These are phyloP conservation scores for Brachyhypopomus occidentalis DNA, from an alignment of 2,113 vertebrate genomes.

Conservation along the genomic window DNA sequence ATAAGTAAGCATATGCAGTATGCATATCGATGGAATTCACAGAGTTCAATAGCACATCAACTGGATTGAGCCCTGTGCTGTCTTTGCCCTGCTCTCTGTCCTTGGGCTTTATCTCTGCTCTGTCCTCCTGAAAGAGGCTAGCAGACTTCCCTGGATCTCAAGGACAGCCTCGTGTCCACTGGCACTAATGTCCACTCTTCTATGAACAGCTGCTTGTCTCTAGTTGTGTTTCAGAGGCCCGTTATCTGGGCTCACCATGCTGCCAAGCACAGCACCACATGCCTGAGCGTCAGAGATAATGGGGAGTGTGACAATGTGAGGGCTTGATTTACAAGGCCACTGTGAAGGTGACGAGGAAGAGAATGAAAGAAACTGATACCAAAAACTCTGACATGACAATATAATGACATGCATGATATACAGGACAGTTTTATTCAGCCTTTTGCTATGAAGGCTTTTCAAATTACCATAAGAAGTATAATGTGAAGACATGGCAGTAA, in stretches of 20 bases:
- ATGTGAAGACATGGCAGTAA: not conserved
- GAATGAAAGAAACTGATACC: too few relatives aligned
- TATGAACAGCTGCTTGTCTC: slow-evolving; percentile 1
- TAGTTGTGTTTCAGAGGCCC: not conserved
- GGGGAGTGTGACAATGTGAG: not conserved
- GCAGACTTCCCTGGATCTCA: not conserved
- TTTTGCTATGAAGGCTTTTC: too few relatives aligned
- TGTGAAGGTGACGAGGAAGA: not conserved
- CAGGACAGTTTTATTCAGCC: too few relatives aligned
- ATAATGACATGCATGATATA: not conserved
- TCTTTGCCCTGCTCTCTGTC: not conserved
- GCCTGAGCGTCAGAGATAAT: not conserved
- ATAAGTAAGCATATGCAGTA: too few relatives aligned
- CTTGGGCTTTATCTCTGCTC: not conserved
- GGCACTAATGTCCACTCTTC: not conserved
- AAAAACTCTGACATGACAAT: too few relatives aligned
- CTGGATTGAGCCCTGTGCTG: not conserved
- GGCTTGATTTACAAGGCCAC: not conserved
- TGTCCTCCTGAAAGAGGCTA: not conserved
- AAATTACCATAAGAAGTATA: too few relatives aligned
- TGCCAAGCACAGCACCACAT: not conserved
- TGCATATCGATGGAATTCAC: not conserved
- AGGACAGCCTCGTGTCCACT: not conserved
- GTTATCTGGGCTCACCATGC: not conserved
- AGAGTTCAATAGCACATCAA: not conserved